phyloP scores from a whole-genome alignment of 2,797 vertebrate genomes.

The Phoxinus dragarum region DNA sequence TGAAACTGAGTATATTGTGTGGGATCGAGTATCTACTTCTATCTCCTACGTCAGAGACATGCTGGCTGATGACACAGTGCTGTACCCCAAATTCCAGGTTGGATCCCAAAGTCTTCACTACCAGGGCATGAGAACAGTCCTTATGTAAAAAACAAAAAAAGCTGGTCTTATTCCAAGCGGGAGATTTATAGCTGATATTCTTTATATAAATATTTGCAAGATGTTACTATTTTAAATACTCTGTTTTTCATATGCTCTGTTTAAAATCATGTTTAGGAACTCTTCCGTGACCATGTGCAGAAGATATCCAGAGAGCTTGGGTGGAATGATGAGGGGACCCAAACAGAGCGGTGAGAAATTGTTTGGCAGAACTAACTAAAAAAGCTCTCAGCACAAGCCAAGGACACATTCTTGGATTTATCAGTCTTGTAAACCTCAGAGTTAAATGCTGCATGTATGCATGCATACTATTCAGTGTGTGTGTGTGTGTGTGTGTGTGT shows the following conservation, averaged over 20 bases:
- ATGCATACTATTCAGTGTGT: too few species aligned
- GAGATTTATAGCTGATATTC: neutral
- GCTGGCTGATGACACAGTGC: conserved; percentile 78
- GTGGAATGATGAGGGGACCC: conserved; percentile 83
- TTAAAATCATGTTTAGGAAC: conserved; percentile 72
- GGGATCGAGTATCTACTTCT: conserved; percentile 82
- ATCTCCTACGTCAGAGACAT: conserved; percentile 87
- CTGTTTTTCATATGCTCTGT: neutral
- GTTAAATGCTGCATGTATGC: neutral
- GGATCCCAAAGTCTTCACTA: neutral
- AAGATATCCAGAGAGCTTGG: conserved; percentile 70
- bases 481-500: too few species aligned
- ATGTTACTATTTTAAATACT: neutral
- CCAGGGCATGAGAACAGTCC: neutral
- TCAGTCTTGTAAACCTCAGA: neutral
- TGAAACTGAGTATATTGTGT: conserved; percentile 87
- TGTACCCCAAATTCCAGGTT: conserved; percentile 89
- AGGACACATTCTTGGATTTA: conserved; percentile 16
- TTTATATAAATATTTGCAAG: neutral
- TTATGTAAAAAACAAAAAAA: neutral
- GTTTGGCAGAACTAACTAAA: neutral
- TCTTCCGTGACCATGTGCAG: conserved; percentile 82
- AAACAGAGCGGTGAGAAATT: conserved; percentile 80
- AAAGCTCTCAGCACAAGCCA: neutral
- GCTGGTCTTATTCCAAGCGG: neutral